Conservation (phyloP, 2,797 vertebrate species). For the Periophthalmus magnuspinnatus region DNA sequence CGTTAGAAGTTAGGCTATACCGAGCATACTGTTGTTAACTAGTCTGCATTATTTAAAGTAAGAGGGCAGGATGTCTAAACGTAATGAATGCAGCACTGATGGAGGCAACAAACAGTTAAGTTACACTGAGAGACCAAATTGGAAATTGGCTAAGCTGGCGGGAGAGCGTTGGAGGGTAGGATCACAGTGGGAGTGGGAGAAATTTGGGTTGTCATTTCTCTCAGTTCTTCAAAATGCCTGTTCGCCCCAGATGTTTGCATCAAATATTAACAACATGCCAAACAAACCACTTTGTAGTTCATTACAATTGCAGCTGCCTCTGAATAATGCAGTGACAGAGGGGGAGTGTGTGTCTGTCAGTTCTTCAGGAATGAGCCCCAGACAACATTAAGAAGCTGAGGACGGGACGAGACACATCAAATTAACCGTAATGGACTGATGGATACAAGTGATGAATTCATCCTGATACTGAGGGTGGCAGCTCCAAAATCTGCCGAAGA, state of each 20-base stretch:
- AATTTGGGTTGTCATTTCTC: conserved; percentile 71
- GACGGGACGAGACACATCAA: conserved; percentile 58
- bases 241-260: conserved; percentile 78
- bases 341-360: conserved; percentile 59
- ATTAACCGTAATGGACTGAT: conserved; percentile 71
- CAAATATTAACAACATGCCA: conserved; percentile 79
- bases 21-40: not conserved
- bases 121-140: conserved; percentile 12
- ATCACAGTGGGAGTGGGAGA: conserved; percentile 63
- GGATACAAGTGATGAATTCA: conserved; percentile 70
- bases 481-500: conserved; percentile 60
- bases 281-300: conserved; percentile 80
- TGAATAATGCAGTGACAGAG: conserved; percentile 68
- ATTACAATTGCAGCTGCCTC: conserved; percentile 75
- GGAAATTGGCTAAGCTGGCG: conserved; percentile 42
- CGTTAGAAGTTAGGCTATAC: too few relatives aligned
- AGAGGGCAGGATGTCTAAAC: too few relatives aligned
- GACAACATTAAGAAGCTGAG: conserved; percentile 65
- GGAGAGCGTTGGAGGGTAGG: conserved; percentile 41
- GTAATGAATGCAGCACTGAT: not conserved
- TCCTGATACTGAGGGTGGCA: conserved; percentile 60
- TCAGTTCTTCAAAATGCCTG: conserved; percentile 72
- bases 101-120: conserved; percentile 8
- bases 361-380: conserved; percentile 65
- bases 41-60: not conserved